Conservation (phyloP, 1,140 invertebrate genomes). For the Acyrthosiphon pisum region DNA sequence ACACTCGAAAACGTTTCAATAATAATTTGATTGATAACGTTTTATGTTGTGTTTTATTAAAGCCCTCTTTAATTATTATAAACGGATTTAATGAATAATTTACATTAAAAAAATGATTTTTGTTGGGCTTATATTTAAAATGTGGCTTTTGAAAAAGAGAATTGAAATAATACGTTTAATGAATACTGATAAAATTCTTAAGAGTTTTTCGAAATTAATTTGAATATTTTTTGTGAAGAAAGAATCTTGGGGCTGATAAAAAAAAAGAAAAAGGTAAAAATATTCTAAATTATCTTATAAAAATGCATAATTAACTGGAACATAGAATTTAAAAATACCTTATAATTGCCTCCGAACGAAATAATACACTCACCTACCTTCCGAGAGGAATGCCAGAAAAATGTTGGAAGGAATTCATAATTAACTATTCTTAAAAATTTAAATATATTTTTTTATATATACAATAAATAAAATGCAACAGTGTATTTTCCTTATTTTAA, state of each 20-base stretch:
- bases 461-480: constrained; percentile 21
- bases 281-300: constrained; percentile 42
- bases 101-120: neutral
- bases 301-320: constrained; percentile 39
- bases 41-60: neutral
- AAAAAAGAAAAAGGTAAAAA: constrained; percentile 32
- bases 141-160: neutral
- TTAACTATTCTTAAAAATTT: constrained; percentile 22
- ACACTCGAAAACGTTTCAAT: neutral
- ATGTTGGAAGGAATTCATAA: constrained; percentile 25
- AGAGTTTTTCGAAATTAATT: constrained; percentile 27
- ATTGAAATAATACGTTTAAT: constrained; percentile 18
- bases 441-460: neutral
- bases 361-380: neutral
- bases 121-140: neutral
- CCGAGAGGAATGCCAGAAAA: constrained; percentile 6
- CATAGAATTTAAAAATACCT: constrained; percentile 28
- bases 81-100: neutral
- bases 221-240: constrained; percentile 15
- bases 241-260: neutral
- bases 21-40: neutral
- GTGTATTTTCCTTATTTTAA: neutral
- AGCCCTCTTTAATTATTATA: neutral
- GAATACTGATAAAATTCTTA: constrained; percentile 12
- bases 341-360: constrained; percentile 28